phyloP scores from a whole-genome alignment of 2,113 vertebrate species.

The Mastomys coucha region DNA sequence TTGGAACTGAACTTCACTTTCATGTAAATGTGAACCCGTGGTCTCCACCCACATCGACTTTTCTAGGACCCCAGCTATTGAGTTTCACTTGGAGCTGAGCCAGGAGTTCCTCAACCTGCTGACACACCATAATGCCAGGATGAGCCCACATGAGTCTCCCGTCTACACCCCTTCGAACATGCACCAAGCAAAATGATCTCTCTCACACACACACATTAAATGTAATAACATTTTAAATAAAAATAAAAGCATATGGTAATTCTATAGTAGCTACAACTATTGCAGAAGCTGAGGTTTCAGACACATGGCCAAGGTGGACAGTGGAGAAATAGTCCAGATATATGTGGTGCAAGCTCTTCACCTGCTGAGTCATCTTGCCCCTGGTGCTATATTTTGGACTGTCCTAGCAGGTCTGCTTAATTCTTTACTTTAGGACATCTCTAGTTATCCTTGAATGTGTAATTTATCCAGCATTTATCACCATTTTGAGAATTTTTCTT shows the following conservation, averaged over 20 bases:
- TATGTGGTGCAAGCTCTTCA: neutral
- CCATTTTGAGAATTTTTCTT: neutral
- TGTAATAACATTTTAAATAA: neutral
- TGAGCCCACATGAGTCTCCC: fast-evolving
- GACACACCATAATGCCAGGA: neutral
- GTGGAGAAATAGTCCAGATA: neutral
- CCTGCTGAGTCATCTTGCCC: neutral
- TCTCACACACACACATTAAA: neutral
- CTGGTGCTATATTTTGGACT: neutral
- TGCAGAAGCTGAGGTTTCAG: neutral
- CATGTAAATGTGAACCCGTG: conserved; percentile 54
- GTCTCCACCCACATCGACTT: conserved; percentile 19
- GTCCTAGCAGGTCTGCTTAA: neutral
- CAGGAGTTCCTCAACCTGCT: conserved; percentile 37
- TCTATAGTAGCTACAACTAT: neutral
- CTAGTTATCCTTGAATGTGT: neutral
- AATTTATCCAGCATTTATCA: neutral
- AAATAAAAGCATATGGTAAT: neutral
- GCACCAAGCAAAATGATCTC: too few relatives aligned
- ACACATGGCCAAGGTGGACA: neutral
- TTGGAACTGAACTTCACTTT: conserved; percentile 57
- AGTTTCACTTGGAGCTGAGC: conserved; percentile 54
- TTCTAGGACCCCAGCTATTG: neutral
- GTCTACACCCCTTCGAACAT: fast-evolving
- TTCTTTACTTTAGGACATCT: neutral